phyloP scores from a whole-genome alignment of 2,113 vertebrate genomes.

The Rafetus swinhoei region DNA sequence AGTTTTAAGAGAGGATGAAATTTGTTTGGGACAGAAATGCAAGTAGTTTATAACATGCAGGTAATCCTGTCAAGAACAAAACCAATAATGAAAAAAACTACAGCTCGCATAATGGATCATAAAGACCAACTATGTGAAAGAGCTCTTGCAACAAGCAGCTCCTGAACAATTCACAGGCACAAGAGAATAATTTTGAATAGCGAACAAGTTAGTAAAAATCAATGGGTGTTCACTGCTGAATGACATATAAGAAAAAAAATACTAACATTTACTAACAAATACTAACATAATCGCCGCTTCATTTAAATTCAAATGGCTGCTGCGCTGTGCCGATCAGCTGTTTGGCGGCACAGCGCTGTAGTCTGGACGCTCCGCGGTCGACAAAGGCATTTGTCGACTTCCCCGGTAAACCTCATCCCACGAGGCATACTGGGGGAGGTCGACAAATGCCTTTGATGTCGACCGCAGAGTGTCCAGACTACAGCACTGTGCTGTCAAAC shows the following conservation, averaged over 20 bases:
- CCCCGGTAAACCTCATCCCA: too few species aligned
- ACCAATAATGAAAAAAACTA: background rate
- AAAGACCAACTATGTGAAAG: background rate
- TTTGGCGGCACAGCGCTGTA: too few species aligned
- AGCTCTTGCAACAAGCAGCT: background rate
- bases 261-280: slow-evolving; percentile 3
- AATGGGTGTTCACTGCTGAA: background rate
- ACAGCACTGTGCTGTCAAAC: too few species aligned
- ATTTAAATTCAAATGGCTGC: too few species aligned
- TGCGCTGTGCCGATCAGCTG: too few species aligned
- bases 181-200: background rate
- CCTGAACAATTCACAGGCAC: slow-evolving; percentile 5
- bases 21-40: background rate
- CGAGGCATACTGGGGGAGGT: too few species aligned
- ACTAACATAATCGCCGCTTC: too few species aligned
- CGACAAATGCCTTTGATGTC: too few species aligned
- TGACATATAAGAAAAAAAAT: slow-evolving; percentile 11
- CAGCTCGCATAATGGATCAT: background rate
- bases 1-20: background rate
- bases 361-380: too few species aligned
- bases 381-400: too few species aligned
- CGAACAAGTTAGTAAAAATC: background rate
- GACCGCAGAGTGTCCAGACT: too few species aligned
- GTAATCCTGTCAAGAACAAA: background rate
- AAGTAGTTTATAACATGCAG: background rate